Base-by-base conservation (phyloP, 2,888 invertebrate genomes). In the Caenorhabditis panamensis region DNA sequence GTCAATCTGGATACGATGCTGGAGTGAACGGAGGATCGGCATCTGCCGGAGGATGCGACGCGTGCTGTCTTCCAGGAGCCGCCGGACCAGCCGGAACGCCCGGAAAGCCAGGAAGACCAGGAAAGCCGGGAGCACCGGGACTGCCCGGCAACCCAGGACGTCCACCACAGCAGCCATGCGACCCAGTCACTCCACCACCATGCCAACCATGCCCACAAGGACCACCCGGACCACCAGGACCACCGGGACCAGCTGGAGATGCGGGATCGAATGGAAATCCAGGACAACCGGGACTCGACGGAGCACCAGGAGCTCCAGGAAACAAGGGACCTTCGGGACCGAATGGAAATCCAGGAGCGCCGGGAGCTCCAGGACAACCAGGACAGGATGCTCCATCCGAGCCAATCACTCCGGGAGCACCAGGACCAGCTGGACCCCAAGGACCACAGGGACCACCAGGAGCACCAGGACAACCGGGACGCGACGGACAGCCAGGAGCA, bases 311-410 rank as follows among this genome's bases (percentile, higher is more conserved):
- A 80, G 58, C 66, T 8, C 82, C 84, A 64, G 86, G 86, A 79
- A 76, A 82, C 80, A 86, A 87, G 79, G 88, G 88, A 84, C 84
- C 86, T 41, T 77, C 83, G 20, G 88, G 88, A 79, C 83, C 79
- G 49, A 79, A 81, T 53, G 86, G 87, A 79, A 82, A 85, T 64
- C 88, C 87, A 47, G 86, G 88, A 73, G 82, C 82, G 53, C 86
- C 86, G 64, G 86, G 86, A 84, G 84, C 85, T 24, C 88, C 88
- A 53, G 89, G 89, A n/a, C n/a, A n/a, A n/a, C n/a, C n/a, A n/a
- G n/a, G n/a, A n/a, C n/a, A n/a, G n/a, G n/a, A n/a, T n/a, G n/a
- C n/a, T n/a, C n/a, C n/a, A n/a, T n/a, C n/a, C n/a, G n/a, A n/a
- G n/a, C n/a, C n/a, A n/a, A n/a, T n/a, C n/a, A n/a, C n/a, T n/a